phyloP scores from a whole-genome alignment of 2,888 invertebrate genomes.

The Tethea ocularis region DNA sequence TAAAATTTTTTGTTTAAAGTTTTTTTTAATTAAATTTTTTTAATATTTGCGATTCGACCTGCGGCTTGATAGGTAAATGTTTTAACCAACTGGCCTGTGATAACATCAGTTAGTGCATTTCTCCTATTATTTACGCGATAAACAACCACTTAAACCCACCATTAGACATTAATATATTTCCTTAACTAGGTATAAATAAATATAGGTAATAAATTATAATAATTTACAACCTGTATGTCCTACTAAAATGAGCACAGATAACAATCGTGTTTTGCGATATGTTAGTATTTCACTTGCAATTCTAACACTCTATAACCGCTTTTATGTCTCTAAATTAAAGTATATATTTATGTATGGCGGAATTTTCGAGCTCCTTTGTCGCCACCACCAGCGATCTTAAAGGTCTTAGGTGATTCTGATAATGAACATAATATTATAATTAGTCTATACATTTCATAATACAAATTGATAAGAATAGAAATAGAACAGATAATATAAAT shows the following conservation, averaged over 20 bases:
- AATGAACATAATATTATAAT: background rate
- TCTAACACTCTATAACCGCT: background rate
- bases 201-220: background rate
- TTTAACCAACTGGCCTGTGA: background rate
- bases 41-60: too few relatives aligned
- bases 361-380: background rate
- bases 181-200: too few relatives aligned
- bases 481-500: background rate
- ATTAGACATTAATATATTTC: background rate
- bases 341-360: background rate
- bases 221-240: conserved; percentile 7
- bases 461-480: background rate
- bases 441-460: background rate
- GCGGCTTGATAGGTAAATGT: too few relatives aligned
- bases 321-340: background rate
- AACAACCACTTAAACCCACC: background rate
- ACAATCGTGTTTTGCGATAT: conserved; percentile 6
- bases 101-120: background rate
- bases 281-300: too few relatives aligned
- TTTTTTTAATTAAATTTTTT: too few relatives aligned
- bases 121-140: background rate
- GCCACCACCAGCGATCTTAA: background rate
- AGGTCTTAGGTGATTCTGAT: background rate
- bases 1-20: too few relatives aligned
- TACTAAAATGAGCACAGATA: conserved; percentile 14